These are phyloP conservation scores for Tetragnatha versicolor DNA, from an alignment of 1,140 invertebrate species.

Conservation along the genomic window DNA sequence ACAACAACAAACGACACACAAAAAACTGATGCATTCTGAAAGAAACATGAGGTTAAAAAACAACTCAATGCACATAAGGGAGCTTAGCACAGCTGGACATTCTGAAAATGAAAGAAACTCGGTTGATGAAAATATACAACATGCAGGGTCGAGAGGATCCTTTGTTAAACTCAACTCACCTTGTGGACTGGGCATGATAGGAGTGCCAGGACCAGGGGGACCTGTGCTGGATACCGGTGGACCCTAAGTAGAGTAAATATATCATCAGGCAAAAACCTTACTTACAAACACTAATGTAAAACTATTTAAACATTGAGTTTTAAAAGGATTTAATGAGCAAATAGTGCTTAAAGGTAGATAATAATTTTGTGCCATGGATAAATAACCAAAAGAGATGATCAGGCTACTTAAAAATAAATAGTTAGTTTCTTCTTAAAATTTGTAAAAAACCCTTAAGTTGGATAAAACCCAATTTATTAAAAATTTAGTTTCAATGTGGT, in stretches of 20 bases:
- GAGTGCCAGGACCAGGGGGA: slow-evolving; percentile 76
- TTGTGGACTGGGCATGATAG: slow-evolving; percentile 97
- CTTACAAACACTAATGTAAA: no score
- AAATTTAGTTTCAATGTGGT: no score
- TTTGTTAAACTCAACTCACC: slow-evolving; percentile 65
- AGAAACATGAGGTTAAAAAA: slow-evolving; percentile 15
- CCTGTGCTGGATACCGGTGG: slow-evolving; percentile 69
- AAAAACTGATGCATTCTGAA: slow-evolving; percentile 8
- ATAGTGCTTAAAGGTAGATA: no score
- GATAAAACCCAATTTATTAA: no score
- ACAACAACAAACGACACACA: background rate
- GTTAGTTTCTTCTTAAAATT: no score
- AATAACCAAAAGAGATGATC: background rate
- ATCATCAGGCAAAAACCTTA: no score
- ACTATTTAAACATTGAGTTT: no score
- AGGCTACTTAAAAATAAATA: no score
- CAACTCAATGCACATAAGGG: slow-evolving; percentile 5
- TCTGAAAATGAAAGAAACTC: slow-evolving; percentile 51
- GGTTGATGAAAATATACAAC: slow-evolving; percentile 30
- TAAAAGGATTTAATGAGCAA: no score
- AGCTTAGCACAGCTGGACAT: slow-evolving; percentile 22
- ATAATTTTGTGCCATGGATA: no score
- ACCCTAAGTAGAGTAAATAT: slow-evolving; percentile 63
- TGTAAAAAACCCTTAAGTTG: no score
- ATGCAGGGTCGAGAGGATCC: slow-evolving; percentile 17